Percentiles rank a stretch among this genome's conserved stretches.
These are phyloP conservation scores for Sarcophaga peregrina DNA, from an alignment of 1,140 invertebrate genomes.

Conservation along the genomic window DNA sequence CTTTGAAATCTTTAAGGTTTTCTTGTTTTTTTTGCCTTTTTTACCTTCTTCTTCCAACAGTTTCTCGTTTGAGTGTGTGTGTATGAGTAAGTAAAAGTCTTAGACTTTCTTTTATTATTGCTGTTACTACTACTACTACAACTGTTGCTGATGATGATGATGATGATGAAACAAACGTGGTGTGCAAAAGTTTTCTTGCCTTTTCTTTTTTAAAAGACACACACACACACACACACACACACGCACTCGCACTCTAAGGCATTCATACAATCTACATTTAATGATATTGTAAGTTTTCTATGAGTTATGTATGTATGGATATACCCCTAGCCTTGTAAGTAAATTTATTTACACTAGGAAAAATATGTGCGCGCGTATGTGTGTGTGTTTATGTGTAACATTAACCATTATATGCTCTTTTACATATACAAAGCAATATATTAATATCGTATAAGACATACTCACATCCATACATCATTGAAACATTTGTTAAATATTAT, in stretches of 20 bases:
- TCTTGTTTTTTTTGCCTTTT: background rate
- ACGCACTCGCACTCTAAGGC: background rate
- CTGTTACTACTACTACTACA: too few relatives aligned
- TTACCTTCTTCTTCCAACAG: slow-evolving; percentile 31
- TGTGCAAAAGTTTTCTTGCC: background rate
- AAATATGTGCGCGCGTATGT: too few relatives aligned
- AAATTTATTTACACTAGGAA: too few relatives aligned
- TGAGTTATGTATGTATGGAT: slow-evolving; percentile 34
- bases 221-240: background rate
- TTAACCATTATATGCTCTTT: too few relatives aligned
- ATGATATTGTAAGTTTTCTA: slow-evolving; percentile 42
- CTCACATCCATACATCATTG: slow-evolving; percentile 2
- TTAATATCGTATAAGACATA: slow-evolving; percentile 16
- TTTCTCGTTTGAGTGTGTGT: background rate
- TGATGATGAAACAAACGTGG: background rate
- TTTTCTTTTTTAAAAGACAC: background rate
- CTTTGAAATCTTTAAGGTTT: background rate
- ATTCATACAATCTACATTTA: slow-evolving; percentile 15
- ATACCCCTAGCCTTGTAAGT: slow-evolving; percentile 20
- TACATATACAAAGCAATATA: background rate
- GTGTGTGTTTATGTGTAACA: background rate
- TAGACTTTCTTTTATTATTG: too few relatives aligned
- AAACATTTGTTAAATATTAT: slow-evolving; percentile 35
- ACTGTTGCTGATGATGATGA: background rate
- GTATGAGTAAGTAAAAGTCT: too few relatives aligned